Evolutionary conservation across 2,113 vertebrate species (phyloP).

Genomic region (Anolis sagrei): DNA sequence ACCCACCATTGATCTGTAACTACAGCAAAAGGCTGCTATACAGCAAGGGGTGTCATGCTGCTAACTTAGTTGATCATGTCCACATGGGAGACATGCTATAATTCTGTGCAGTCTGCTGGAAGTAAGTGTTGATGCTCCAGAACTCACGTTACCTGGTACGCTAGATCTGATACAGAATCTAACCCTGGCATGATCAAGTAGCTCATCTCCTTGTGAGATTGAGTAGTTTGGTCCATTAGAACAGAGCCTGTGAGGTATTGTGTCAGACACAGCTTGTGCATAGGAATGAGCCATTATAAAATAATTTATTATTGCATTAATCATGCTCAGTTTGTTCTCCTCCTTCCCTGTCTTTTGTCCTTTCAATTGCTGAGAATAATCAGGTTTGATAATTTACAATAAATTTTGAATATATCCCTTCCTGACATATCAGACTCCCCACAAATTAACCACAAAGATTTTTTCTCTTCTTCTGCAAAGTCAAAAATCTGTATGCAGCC

Average conservation of each 20-base stretch:
- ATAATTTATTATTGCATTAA: not conserved
- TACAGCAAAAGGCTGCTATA: not conserved
- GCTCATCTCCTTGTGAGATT: not conserved
- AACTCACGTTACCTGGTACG: not conserved
- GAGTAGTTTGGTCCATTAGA: not conserved
- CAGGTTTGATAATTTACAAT: conserved; percentile 4
- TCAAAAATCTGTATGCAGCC: conserved; percentile 61
- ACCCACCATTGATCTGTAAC: not conserved
- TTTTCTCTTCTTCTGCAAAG: conserved; percentile 31
- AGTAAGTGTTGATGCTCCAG: not conserved
- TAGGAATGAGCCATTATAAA: not conserved
- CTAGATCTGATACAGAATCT: not conserved
- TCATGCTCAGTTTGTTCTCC: not conserved
- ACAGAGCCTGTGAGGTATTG: not conserved
- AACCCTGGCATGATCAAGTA: not conserved
- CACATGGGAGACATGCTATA: not conserved
- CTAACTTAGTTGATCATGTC: not conserved
- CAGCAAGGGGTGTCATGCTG: not conserved
- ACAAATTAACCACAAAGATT: conserved; percentile 42
- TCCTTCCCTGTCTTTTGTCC: not conserved
- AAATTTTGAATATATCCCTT: conserved; percentile 39
- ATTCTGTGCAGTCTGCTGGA: not conserved
- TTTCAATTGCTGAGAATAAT: not conserved
- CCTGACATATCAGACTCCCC: conserved; percentile 21
- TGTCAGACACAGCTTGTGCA: not conserved